Conservation (phyloP, 2,797 vertebrate genomes). For the Enteromius fasciolatus region DNA sequence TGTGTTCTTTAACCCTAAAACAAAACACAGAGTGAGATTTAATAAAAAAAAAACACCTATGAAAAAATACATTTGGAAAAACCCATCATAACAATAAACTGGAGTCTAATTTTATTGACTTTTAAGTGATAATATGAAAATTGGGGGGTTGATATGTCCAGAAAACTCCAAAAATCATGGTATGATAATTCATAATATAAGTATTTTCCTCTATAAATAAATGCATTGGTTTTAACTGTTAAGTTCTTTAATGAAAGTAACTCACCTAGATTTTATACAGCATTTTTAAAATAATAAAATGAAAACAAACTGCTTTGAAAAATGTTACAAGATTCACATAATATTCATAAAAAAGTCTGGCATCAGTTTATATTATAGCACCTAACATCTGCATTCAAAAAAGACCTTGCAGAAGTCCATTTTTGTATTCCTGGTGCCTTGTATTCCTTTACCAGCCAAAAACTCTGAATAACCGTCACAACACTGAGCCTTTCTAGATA, state of each 20-base stretch:
- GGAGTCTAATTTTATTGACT: neutral
- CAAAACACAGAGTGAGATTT: neutral
- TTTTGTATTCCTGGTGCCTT: neutral
- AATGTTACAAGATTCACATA: neutral
- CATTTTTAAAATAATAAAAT: neutral
- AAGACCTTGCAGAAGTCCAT: neutral
- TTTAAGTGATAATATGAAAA: neutral
- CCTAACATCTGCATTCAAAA: neutral
- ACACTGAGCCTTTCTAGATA: conserved; percentile 54
- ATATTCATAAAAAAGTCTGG: too few relatives aligned
- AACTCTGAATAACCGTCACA: conserved; percentile 36
- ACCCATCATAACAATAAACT: too few relatives aligned
- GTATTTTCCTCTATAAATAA: neutral
- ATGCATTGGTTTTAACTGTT: neutral
- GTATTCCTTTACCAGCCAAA: conserved; percentile 18
- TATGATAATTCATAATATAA: neutral
- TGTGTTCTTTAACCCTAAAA: neutral
- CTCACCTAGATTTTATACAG: neutral
- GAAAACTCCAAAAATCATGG: neutral
- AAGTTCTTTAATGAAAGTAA: neutral
- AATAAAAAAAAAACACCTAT: neutral
- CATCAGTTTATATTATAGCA: neutral
- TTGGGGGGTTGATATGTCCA: neutral
- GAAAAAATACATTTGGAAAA: neutral
- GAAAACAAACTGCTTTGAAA: neutral